These are phyloP conservation scores for Alouatta palliata DNA, from an alignment of 2,113 vertebrate genomes.

Conservation along the genomic window DNA sequence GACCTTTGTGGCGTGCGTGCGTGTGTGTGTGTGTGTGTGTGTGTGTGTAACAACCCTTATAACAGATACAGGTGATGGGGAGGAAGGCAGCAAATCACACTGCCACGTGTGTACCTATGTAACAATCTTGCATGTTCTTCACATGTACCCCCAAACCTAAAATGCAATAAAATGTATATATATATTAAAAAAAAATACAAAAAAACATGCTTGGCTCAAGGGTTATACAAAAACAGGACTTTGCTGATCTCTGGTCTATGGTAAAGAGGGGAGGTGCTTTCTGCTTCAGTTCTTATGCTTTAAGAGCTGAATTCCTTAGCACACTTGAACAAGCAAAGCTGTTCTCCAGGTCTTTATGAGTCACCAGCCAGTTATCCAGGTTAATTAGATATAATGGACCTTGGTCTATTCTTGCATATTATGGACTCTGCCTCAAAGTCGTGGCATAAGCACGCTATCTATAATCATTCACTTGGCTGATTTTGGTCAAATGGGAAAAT, in stretches of 20 bases:
- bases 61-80: too few relatives aligned
- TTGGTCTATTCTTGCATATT: background rate
- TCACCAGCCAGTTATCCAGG: background rate
- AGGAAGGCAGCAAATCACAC: too few relatives aligned
- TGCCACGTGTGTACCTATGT: too few relatives aligned
- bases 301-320: background rate
- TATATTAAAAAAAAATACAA: constrained; percentile 27
- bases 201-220: background rate
- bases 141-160: too few relatives aligned
- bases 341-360: background rate
- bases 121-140: too few relatives aligned
- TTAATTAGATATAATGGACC: background rate
- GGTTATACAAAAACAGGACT: background rate
- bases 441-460: background rate
- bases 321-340: background rate
- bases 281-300: background rate
- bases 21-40: background rate
- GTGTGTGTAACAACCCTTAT: background rate
- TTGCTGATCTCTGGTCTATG: background rate
- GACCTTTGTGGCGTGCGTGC: too few relatives aligned
- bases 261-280: background rate
- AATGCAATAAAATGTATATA: too few relatives aligned
- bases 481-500: background rate
- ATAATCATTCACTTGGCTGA: background rate
- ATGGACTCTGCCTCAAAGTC: background rate